Conservation (phyloP, 1,140 invertebrate genomes). For the Drosophila sproati region DNA sequence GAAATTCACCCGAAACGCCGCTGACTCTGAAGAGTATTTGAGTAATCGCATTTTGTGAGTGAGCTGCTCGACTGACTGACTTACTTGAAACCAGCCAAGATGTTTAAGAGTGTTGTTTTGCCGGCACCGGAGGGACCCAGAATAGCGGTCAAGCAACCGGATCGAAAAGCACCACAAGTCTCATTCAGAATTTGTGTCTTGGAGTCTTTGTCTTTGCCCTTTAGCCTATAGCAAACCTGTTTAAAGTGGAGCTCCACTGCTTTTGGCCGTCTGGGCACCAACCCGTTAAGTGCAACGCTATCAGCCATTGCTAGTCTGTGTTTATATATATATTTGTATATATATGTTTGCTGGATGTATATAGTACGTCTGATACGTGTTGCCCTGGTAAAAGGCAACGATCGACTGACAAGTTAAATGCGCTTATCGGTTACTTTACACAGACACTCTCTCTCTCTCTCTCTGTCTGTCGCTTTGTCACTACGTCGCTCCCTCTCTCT, state of each 20-base stretch:
- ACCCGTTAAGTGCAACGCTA: slow-evolving; percentile 43
- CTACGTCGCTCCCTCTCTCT: background rate
- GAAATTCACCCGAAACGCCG: slow-evolving; percentile 87
- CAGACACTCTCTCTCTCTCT: slow-evolving; percentile 1
- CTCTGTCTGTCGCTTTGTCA: background rate
- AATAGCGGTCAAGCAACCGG: slow-evolving; percentile 89
- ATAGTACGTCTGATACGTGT: slow-evolving; percentile 9
- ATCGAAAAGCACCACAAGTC: slow-evolving; percentile 86
- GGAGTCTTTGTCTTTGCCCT: slow-evolving; percentile 11
- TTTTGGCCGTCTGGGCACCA: slow-evolving; percentile 33
- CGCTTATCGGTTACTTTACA: slow-evolving; percentile 22
- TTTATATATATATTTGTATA: slow-evolving; percentile 15
- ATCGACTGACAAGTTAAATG: slow-evolving; percentile 23
- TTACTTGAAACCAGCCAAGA: slow-evolving; percentile 86
- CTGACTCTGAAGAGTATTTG: slow-evolving; percentile 45
- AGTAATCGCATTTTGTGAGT: background rate
- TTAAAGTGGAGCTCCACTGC: slow-evolving; percentile 64
- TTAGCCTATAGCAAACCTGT: slow-evolving; percentile 64
- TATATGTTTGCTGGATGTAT: background rate
- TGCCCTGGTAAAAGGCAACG: background rate
- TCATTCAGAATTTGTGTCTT: slow-evolving; percentile 86
- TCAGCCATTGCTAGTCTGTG: slow-evolving; percentile 48
- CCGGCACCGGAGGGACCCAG: slow-evolving; percentile 93
- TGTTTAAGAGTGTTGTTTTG: slow-evolving; percentile 92
- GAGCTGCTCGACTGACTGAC: slow-evolving; percentile 11